These are phyloP conservation scores for Oreocharis arfaki DNA, from an alignment of 2,113 vertebrate species.

Conservation along the genomic window DNA sequence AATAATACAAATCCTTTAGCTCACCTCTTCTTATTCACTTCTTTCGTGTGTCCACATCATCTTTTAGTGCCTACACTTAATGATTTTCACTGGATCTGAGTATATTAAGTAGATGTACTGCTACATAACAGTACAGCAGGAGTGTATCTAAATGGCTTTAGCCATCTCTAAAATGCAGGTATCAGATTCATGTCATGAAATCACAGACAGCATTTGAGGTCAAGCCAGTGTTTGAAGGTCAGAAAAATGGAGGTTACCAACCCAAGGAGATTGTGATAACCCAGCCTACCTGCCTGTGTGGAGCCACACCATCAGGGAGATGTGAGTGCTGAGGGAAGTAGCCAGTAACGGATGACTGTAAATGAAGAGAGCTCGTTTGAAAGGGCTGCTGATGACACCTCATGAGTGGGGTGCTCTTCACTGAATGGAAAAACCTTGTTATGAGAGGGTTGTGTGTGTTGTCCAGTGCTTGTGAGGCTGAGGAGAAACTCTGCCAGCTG, in stretches of 20 bases:
- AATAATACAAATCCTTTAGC: background rate
- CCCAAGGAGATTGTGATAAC: background rate
- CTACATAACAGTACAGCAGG: background rate
- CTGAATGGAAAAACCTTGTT: background rate
- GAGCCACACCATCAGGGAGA: background rate
- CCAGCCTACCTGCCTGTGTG: fast-evolving
- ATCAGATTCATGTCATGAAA: background rate
- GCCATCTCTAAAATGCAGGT: background rate
- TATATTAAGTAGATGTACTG: background rate
- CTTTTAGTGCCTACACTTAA: background rate
- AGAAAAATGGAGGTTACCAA: background rate
- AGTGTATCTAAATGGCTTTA: background rate
- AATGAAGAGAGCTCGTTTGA: background rate
- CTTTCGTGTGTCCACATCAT: background rate
- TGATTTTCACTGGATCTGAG: background rate
- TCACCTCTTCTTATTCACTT: background rate
- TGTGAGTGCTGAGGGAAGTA: fast-evolving
- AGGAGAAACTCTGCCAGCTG: background rate
- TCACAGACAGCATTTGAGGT: background rate
- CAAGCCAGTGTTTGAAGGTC: background rate
- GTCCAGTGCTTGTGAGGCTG: background rate
- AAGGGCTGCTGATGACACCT: background rate
- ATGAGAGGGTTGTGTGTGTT: background rate
- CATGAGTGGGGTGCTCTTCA: background rate
- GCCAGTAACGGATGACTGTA: no score